These are phyloP conservation scores for Ornithorhynchus anatinus DNA, from an alignment of 2,113 vertebrate genomes.

Conservation along the genomic window DNA sequence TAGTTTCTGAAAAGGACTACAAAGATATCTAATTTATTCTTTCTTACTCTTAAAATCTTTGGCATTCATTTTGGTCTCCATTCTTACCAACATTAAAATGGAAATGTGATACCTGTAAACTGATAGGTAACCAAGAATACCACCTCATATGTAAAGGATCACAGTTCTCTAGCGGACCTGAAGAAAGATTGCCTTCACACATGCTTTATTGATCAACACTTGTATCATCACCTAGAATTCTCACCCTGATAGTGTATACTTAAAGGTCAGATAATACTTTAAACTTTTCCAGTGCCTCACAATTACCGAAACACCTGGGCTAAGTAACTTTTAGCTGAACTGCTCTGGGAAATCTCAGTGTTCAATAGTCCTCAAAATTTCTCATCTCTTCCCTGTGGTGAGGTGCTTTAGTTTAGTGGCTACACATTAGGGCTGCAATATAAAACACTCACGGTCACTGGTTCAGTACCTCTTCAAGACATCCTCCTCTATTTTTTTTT, in stretches of 20 bases:
- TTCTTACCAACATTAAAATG: too few relatives aligned
- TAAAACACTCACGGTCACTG: slow-evolving; percentile 62
- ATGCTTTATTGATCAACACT: slow-evolving; percentile 28
- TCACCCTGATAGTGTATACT: slow-evolving; percentile 35
- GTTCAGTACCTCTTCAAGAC: slow-evolving; percentile 53
- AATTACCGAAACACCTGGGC: slow-evolving; percentile 69
- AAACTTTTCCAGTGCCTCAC: slow-evolving; percentile 49
- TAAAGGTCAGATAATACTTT: slow-evolving; percentile 46
- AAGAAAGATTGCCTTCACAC: slow-evolving; percentile 8
- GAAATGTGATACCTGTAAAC: too few relatives aligned
- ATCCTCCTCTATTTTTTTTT: slow-evolving; percentile 4
- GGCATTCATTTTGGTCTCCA: too few relatives aligned
- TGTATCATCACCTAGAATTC: slow-evolving; percentile 15
- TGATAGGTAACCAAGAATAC: too few relatives aligned
- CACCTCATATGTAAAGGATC: too few relatives aligned
- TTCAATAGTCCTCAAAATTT: slow-evolving; percentile 77
- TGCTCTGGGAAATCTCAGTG: slow-evolving; percentile 58
- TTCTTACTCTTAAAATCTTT: too few relatives aligned
- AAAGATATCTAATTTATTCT: too few relatives aligned
- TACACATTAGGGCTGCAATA: slow-evolving; percentile 53
- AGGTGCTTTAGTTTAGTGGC: slow-evolving; percentile 63
- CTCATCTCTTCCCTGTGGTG: slow-evolving; percentile 74
- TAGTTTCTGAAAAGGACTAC: too few relatives aligned
- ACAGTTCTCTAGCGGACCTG: not conserved
- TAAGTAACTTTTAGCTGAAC: slow-evolving; percentile 70